phyloP scores from a whole-genome alignment of 1,140 invertebrate genomes.

The Bombyx mandarina region DNA sequence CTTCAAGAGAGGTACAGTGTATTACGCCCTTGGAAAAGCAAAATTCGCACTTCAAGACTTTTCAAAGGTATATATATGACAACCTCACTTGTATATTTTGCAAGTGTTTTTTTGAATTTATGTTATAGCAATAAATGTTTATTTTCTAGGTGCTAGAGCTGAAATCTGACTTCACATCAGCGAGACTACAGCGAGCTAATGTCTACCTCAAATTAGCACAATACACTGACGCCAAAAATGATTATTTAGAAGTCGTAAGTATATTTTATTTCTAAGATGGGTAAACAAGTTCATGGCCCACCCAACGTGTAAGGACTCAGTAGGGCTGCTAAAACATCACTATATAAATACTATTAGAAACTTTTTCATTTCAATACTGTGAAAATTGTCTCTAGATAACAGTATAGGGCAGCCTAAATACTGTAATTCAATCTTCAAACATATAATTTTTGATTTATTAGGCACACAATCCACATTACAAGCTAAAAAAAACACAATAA shows the following conservation, averaged over 20 bases:
- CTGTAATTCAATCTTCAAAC: too few species aligned
- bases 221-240: conserved; percentile 84
- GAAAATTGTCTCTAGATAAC: too few species aligned
- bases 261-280: conserved; percentile 1
- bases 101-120: background rate
- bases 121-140: background rate
- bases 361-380: too few species aligned
- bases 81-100: background rate
- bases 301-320: too few species aligned
- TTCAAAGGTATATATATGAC: conserved; percentile 68
- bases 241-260: conserved; percentile 90
- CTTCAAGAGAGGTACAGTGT: conserved; percentile 95
- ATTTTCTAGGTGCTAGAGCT: conserved; percentile 83
- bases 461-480: too few species aligned
- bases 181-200: conserved; percentile 88
- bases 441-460: too few species aligned
- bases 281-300: too few species aligned
- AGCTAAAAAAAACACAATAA: too few species aligned
- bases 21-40: conserved; percentile 95
- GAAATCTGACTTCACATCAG: conserved; percentile 94
- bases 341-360: too few species aligned
- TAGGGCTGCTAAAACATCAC: too few species aligned
- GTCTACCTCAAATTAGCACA: conserved; percentile 92
- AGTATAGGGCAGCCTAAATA: too few species aligned
- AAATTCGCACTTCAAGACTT: conserved; percentile 96